A percentile compares a stretch with the other conserved stretches of the same genome.
phyloP scores from a whole-genome alignment of 2,888 invertebrate genomes.

The Lottia scabra region DNA sequence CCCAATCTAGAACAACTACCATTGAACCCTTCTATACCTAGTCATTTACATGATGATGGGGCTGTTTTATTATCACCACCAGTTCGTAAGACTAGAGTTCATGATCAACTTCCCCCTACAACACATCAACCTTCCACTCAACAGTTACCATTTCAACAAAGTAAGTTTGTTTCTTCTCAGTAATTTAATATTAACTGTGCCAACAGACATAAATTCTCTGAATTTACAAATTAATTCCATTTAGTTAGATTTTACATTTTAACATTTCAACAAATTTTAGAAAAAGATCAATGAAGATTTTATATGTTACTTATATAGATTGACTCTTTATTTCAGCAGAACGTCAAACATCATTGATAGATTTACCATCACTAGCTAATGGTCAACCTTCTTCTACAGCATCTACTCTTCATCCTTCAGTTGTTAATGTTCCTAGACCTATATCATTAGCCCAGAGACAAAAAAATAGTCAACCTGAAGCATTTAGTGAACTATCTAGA shows the following conservation, averaged over 20 bases:
- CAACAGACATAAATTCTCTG: too few species aligned
- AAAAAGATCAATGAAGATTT: too few species aligned
- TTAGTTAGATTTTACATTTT: too few species aligned
- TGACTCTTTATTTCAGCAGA: slow-evolving; percentile 22
- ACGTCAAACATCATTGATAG: slow-evolving; percentile 40
- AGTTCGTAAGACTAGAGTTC: slow-evolving; percentile 51
- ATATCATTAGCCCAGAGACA: slow-evolving; percentile 56
- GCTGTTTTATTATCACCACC: slow-evolving; percentile 59
- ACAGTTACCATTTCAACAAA: too few species aligned
- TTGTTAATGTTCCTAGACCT: slow-evolving; percentile 54
- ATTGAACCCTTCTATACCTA: neutral
- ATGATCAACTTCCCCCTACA: neutral
- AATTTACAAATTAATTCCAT: too few species aligned
- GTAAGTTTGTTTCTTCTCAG: too few species aligned
- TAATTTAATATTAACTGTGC: too few species aligned
- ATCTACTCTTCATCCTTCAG: slow-evolving; percentile 5
- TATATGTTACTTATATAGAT: too few species aligned
- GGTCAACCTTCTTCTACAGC: slow-evolving; percentile 22
- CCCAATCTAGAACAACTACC: neutral
- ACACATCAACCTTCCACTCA: neutral
- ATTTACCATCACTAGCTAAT: slow-evolving; percentile 34
- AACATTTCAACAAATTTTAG: too few species aligned
- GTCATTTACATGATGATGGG: slow-evolving; percentile 12
- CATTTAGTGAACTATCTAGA: neutral
- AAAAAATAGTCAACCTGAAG: neutral